These are phyloP conservation scores for Cecidostiba fungosa DNA, from an alignment of 2,888 invertebrate species.

Conservation along the genomic window DNA sequence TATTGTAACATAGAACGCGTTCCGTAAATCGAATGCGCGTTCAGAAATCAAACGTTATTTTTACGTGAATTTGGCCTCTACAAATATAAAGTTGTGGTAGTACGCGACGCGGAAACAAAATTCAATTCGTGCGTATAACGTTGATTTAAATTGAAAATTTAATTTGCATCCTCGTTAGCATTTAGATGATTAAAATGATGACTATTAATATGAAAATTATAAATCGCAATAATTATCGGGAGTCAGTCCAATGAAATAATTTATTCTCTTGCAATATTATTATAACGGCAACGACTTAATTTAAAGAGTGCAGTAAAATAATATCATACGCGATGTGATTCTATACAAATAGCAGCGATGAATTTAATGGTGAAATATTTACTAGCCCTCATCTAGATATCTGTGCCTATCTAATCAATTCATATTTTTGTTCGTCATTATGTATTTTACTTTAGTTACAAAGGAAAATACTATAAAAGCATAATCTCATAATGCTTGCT, in stretches of 20 bases:
- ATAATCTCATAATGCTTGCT: no score
- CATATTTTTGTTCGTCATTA: no score
- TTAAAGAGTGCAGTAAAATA: neutral
- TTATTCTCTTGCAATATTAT: neutral
- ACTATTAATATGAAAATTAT: conserved; percentile 37
- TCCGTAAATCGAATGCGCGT: no score
- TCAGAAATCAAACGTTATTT: neutral
- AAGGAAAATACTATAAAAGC: no score
- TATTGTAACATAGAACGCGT: no score
- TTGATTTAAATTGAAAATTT: conserved; percentile 38
- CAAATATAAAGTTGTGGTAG: neutral
- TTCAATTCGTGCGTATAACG: neutral
- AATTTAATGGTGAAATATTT: no score
- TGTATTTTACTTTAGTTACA: no score
- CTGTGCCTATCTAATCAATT: no score
- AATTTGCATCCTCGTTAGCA: conserved; percentile 45
- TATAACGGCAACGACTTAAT: neutral
- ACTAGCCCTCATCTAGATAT: no score
- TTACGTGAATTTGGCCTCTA: neutral
- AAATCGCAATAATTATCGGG: conserved; percentile 11
- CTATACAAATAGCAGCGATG: no score
- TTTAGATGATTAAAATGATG: conserved; percentile 47
- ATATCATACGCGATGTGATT: neutral
- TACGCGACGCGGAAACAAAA: conserved; percentile 13
- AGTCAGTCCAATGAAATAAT: neutral